Evolutionary conservation across 2,888 invertebrate genomes (phyloP), one percentile per base, ranked within the genome.

Genomic region (Coecobrya sp.): DNA sequence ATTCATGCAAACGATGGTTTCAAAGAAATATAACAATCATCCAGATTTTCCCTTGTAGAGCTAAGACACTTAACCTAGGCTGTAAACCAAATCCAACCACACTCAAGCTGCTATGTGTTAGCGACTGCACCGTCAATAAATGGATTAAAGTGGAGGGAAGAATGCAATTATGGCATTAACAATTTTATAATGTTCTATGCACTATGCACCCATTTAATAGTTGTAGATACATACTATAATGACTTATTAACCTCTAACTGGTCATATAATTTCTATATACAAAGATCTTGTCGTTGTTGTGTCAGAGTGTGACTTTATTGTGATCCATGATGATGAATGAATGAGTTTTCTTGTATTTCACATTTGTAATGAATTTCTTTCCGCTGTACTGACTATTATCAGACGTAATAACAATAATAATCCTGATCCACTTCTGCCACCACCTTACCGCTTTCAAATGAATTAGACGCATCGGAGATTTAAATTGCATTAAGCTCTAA

Each of bases 91-190:
- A 25, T 25, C 62, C 10, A 73, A 42, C 73, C 1, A 11, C 36
- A 10, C 19, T 19, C 68, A 76, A 52, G 52, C 52, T 79, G 49
- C n/a, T n/a, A 49, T 79, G 52, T 52, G 52, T 79, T 52, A 59
- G 88, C 59, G 82, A 81, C 89, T 70, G 82, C 81, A 81, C 89
- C 82, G 82, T 73, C 82, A 89, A 82, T 89, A 89, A 89, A 70
- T 70, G 70, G 73, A 89, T 82, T 42, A 89, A 82, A 79, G 52
- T 52, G 79, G 52, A 79, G 49, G 16, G 52, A 79, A 27, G 16
- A 13, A n/a, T 25, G 79, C 52, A 79, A 79, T 79, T 52, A 79
- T 27, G 27, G 52, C 52, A 27, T 42, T 52, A 79, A 62, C 11
- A 70, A 76, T 49, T 76, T 25, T 49, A 76, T 5, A 73, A 19